Evolutionary conservation across 2,113 vertebrate genomes (phyloP).

Genomic region (Xenopus laevis): DNA sequence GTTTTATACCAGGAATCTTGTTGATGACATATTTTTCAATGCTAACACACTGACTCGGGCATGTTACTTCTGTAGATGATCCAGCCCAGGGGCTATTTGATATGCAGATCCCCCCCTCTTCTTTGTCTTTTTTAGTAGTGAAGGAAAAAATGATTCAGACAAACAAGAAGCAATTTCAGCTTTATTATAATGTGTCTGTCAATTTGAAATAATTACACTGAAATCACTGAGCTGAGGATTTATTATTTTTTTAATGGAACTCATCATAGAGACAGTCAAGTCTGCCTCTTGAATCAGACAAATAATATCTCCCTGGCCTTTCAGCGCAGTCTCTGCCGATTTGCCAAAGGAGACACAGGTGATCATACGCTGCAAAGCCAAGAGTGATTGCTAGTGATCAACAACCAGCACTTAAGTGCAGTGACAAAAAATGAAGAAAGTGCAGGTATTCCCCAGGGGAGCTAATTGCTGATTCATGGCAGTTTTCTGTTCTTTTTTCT

Average conservation of each 20-base stretch:
- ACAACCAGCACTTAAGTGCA: conserved; percentile 39
- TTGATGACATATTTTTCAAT: conserved; percentile 49
- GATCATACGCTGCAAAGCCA: conserved; percentile 27
- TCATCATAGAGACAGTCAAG: conserved; percentile 40
- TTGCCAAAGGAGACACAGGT: conserved; percentile 34
- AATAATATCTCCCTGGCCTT: conserved; percentile 43
- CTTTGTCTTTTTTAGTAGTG: conserved; percentile 11
- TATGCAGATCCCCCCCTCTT: conserved; percentile 29
- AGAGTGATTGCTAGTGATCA: conserved; percentile 36
- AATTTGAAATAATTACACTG: conserved; percentile 45
- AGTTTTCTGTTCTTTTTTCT: conserved; percentile 35
- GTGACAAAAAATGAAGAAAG: conserved; percentile 45
- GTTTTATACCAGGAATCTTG: background rate
- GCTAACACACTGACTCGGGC: conserved; percentile 11
- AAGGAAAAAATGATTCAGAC: conserved; percentile 9
- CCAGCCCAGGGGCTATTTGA: conserved; percentile 41
- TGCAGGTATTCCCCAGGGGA: conserved; percentile 41
- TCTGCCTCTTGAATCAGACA: conserved; percentile 45
- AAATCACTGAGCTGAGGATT: conserved; percentile 45
- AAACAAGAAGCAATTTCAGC: conserved; percentile 30
- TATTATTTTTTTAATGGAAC: conserved; percentile 47
- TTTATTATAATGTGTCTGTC: conserved; percentile 45
- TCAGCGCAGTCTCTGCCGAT: conserved; percentile 30
- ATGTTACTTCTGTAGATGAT: conserved; percentile 37
- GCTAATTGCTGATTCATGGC: conserved; percentile 26